phyloP scores from a whole-genome alignment of 2,797 vertebrate genomes.

The Lepilemur ruficaudatus region DNA sequence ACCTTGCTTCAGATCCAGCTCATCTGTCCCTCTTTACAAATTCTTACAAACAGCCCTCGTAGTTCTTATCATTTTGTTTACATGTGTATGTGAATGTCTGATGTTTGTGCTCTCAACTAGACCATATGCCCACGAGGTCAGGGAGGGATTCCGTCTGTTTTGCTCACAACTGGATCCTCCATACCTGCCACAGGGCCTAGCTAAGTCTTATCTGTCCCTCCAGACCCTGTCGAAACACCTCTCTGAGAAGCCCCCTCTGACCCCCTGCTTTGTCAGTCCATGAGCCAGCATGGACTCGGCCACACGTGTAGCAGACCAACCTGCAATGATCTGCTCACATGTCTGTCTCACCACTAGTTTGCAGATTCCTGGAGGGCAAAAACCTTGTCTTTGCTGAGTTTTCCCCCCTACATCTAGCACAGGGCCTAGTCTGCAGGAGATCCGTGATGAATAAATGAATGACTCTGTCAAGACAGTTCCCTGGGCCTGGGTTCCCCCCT shows the following conservation, averaged over 20 bases:
- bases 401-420: not conserved
- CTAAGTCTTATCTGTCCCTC: not conserved
- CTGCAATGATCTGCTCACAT: not conserved
- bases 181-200: not conserved
- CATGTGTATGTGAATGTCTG: fast-evolving
- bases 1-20: not conserved
- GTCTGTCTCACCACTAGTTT: not conserved
- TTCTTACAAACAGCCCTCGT: not conserved
- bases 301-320: fast-evolving
- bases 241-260: not conserved
- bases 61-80: not conserved
- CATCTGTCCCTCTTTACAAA: not conserved
- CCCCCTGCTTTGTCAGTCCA: not conserved
- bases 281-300: not conserved
- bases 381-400: not conserved
- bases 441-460: not conserved
- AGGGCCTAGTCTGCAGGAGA: not conserved
- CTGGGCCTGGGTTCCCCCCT: not conserved
- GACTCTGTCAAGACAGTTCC: not conserved
- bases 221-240: not conserved
- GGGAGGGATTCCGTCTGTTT: not conserved
- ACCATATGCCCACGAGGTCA: not conserved
- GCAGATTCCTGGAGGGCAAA: not conserved
- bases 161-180: not conserved
- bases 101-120: not conserved